Evolutionary conservation across 1,140 invertebrate species (phyloP), one percentile per base, ranked within the genome.

Genomic region (Dryas iulia): DNA sequence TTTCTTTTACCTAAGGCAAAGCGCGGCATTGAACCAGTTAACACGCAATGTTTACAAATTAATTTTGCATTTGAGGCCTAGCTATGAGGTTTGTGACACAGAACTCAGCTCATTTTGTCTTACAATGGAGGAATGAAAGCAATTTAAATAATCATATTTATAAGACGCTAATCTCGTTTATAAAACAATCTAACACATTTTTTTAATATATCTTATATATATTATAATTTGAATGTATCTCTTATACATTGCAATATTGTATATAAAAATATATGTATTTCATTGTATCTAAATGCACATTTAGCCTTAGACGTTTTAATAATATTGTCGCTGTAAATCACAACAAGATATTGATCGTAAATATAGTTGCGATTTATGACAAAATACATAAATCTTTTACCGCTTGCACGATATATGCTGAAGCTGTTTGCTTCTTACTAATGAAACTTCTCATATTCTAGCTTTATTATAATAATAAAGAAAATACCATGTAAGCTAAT

Each of bases 311-410:
- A 69, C 64, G 31, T 73, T 71, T 71, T 78, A 78, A 78, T 73
- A 75, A 73, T 68, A 72, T 77, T 83, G 79, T 83, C 78, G 74
- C 53, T 74, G 77, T 87, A 86, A 85, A 89, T 89, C 82, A 82
- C 69, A 6, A 39, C 61, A 68, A 80, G 79, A 85, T 84, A 86
- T 84, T 79, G 82, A 84, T 84, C 84, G 80, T 87, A 83, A 87
- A 87, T 86, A 87, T 82, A 81, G 70, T 79, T 65, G 74, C 77
- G 67, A 82, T 86, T 82, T 87, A 89, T 86, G 79, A 86, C 79
- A 79, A 82, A 82, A 65, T 30, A 56, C 58, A 66, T 71, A 71
- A 65, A 65, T 71, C 33, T 30, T 66, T 25, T 59, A 47, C 33
- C 60, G 23, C 61, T 31, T 21, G 47, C 28, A 63, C 58, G 35